Evolutionary conservation across 2,113 vertebrate genomes (phyloP).

Genomic region (Oncorhynchus masou): DNA sequence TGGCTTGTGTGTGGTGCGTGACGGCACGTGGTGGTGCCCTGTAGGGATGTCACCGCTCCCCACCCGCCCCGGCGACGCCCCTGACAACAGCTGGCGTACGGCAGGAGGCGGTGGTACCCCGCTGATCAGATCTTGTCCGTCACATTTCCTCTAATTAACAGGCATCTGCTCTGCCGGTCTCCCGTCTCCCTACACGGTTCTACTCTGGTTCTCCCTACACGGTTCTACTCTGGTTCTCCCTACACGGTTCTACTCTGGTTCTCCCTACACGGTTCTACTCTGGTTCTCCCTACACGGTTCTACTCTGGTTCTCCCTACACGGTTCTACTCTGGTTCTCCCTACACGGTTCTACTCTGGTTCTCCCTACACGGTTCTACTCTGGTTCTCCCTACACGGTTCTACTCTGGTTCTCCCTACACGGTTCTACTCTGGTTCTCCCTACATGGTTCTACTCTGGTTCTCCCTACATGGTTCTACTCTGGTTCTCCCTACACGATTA

Average conservation of each 20-base stretch:
- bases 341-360: no score
- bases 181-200: constrained; percentile 82
- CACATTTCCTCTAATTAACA: constrained; percentile 99
- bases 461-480: constrained; percentile 40
- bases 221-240: no score
- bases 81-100: constrained; percentile 94
- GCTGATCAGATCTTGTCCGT: constrained; percentile 98
- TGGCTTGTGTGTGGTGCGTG: constrained; percentile 69
- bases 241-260: no score
- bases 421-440: no score
- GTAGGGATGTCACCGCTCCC: constrained; percentile 57
- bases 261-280: no score
- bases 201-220: constrained; percentile 57
- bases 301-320: constrained; percentile 72
- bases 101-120: constrained; percentile 77
- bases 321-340: no score
- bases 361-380: no score
- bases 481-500: constrained; percentile 12
- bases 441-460: constrained; percentile 71
- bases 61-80: constrained; percentile 32
- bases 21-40: constrained; percentile 73
- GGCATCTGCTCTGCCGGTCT: constrained; percentile 90
- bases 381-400: no score
- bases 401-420: constrained; percentile 29
- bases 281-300: constrained; percentile 84